Conservation (phyloP, 2,113 vertebrate genomes). For the Mixornis gularis region DNA sequence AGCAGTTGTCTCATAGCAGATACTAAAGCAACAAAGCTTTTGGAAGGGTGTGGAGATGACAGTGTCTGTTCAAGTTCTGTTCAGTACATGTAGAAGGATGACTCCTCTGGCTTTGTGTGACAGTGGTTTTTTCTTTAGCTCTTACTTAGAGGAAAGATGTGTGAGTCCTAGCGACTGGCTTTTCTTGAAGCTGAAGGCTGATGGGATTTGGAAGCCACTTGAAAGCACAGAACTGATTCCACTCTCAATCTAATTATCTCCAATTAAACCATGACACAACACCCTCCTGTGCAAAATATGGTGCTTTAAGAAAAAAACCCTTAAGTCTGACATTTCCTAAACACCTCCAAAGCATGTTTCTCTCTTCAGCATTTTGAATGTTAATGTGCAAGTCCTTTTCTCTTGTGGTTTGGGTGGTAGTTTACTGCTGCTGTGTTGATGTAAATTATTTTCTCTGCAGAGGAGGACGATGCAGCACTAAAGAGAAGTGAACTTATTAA, state of each 20-base stretch:
- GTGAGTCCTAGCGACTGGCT: neutral
- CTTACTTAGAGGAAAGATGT: neutral
- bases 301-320: neutral
- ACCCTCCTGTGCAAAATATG: neutral
- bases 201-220: neutral
- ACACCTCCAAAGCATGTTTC: neutral
- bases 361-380: neutral
- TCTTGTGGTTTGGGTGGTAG: neutral
- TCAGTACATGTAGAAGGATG: neutral
- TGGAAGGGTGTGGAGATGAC: neutral
- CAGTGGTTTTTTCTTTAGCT: neutral
- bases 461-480: constrained; percentile 85
- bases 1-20: neutral
- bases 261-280: neutral
- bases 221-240: neutral
- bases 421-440: neutral
- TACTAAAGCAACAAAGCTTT: neutral
- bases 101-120: neutral
- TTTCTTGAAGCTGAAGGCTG: neutral
- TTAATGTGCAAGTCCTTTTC: neutral
- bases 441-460: constrained; percentile 61
- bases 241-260: neutral
- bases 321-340: neutral
- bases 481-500: constrained; percentile 91
- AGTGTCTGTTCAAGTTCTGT: neutral